These are phyloP conservation scores for Muscicapa comitata DNA, from an alignment of 2,797 vertebrate genomes.

Conservation along the genomic window DNA sequence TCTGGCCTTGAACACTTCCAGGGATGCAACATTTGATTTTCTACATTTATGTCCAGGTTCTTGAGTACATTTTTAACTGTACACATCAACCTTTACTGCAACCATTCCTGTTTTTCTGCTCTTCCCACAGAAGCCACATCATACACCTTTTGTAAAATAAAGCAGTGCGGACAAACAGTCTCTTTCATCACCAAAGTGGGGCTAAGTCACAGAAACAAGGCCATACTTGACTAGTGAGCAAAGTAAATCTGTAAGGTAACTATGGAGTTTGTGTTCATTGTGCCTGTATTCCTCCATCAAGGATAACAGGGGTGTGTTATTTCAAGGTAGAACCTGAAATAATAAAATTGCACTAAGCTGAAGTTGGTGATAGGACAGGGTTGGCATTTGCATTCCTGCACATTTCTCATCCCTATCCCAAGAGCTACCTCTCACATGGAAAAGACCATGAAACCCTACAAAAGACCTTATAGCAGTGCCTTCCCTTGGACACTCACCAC, in stretches of 20 bases:
- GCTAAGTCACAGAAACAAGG: neutral
- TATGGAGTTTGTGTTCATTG: neutral
- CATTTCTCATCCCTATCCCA: neutral
- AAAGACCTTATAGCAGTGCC: neutral
- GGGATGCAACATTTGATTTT: neutral
- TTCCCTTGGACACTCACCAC: neutral
- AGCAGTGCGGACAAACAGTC: neutral
- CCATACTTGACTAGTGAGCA: neutral
- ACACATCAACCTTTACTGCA: neutral
- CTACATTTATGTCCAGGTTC: neutral
- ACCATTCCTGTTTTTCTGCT: neutral
- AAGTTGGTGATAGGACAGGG: neutral
- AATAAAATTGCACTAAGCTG: neutral
- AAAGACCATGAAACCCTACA: accelerated
- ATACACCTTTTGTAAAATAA: neutral
- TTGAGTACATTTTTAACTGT: neutral
- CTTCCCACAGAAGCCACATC: neutral
- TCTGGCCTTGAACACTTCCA: neutral
- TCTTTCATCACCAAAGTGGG: neutral
- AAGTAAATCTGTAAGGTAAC: neutral
- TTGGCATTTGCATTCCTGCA: neutral
- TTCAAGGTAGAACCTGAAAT: neutral
- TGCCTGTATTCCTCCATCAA: neutral
- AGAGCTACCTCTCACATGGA: neutral
- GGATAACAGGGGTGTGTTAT: neutral